A percentile compares a stretch with the other conserved stretches of the same genome.
phyloP scores from a whole-genome alignment of 2,797 vertebrate species.

The Xyrichtys novacula region DNA sequence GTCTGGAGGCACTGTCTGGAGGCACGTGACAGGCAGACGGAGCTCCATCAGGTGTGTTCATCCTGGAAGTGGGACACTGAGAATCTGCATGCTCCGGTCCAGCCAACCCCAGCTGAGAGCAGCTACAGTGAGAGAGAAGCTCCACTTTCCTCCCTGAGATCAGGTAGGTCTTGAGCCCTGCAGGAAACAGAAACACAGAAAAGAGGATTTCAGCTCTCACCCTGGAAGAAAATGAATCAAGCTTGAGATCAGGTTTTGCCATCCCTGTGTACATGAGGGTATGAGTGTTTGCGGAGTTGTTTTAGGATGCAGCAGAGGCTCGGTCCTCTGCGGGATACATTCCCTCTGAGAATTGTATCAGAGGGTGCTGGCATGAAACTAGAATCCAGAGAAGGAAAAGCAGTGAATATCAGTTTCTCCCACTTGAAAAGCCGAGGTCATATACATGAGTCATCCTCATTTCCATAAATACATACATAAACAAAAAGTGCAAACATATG shows the following conservation, averaged over 20 bases:
- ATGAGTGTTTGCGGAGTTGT: conserved; percentile 13
- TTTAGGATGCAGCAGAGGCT: conserved; percentile 47
- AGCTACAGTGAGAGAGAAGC: conserved; percentile 86
- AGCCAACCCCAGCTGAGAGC: conserved; percentile 83
- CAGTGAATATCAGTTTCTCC: conserved; percentile 50
- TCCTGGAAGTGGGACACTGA: conserved; percentile 65
- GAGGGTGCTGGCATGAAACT: conserved; percentile 28
- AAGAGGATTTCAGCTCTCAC: conserved; percentile 8
- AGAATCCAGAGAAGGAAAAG: conserved; percentile 28
- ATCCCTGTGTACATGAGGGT: conserved; percentile 10
- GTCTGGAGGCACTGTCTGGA: conserved; percentile 83
- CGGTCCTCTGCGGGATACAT: conserved; percentile 22
- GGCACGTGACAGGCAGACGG: conserved; percentile 73
- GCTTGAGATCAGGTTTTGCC: conserved; percentile 19
- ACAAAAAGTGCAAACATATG: neutral
- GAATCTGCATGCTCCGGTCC: conserved; percentile 78
- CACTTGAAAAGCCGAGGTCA: conserved; percentile 43
- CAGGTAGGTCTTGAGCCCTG: conserved; percentile 94
- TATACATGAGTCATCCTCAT: conserved; percentile 20
- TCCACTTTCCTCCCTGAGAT: conserved; percentile 91
- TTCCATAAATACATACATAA: conserved; percentile 22
- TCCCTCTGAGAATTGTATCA: conserved; percentile 39
- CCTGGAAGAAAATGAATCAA: neutral
- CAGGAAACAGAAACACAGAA: conserved; percentile 20
- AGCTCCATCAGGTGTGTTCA: conserved; percentile 75